These are phyloP conservation scores for Apteryx mantelli DNA, from an alignment of 2,113 vertebrate genomes.

Conservation along the genomic window DNA sequence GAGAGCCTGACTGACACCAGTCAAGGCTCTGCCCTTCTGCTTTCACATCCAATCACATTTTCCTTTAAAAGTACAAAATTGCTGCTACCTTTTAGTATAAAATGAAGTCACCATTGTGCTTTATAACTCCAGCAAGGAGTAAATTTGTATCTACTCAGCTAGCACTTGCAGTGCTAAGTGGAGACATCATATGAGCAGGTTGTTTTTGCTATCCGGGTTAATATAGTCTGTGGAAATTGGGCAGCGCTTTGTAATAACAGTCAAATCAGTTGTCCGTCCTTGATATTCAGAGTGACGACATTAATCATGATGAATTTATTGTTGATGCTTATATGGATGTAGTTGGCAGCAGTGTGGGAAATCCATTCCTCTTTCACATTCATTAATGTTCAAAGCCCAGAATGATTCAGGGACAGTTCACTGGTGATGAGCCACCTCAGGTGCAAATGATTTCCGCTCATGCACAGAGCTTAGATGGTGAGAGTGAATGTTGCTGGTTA, in stretches of 20 bases:
- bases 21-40: neutral
- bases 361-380: neutral
- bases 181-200: neutral
- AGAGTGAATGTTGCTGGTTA: neutral
- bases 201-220: neutral
- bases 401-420: neutral
- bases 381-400: neutral
- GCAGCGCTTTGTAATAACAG: neutral
- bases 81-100: neutral
- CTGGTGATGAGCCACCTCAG: neutral
- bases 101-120: neutral
- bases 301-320: neutral
- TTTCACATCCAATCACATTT: neutral
- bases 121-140: neutral
- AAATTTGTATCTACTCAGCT: neutral
- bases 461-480: neutral
- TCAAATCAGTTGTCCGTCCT: neutral
- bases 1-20: neutral
- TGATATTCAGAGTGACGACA: fast-evolving
- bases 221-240: neutral
- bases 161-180: neutral
- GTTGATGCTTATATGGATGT: neutral
- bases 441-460: neutral
- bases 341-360: neutral
- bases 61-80: neutral